Base-by-base conservation (phyloP, 1,140 invertebrate genomes). In the Adelges cooleyi region DNA sequence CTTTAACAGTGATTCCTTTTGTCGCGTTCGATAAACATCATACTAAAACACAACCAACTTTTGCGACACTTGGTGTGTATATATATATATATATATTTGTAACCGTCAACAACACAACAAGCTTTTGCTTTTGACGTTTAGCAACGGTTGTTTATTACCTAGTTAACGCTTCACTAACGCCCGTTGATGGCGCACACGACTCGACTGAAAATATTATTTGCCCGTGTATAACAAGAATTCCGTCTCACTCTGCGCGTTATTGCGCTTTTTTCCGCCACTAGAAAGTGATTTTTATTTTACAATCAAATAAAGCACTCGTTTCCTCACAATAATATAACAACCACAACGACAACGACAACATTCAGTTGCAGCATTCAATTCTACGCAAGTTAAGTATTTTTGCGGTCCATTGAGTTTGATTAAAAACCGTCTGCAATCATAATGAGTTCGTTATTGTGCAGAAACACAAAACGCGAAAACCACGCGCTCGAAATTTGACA, bases 91-190 rank as follows among this genome's bases (percentile, higher is more conserved):
- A n/a, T 33, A 33, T 11, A 6, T 6, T 59, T 59, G 44, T 59
- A 59, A 59, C 54, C 23, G 23, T 59, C 54, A 59, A 27, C 17
- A 23, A 42, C 54, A 59, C 20, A 46, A 59, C 23, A 59, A 36
- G 23, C 23, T 59, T 59, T 59, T 59, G 54, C 40, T 59, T 59
- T 59, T 59, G 54, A 59, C 40, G 40, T 59, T 46, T 23, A 27
- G 17, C 22, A 42, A 59, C 23, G 40, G 10, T 46, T 46, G 54
- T 59, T 59, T 59, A 59, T 59, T 59, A 59, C 54, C 40, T 59
- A 59, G 54, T 44, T 59, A 23, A 59, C 42, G 40, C 36, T 46
- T 46, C 23, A 59, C 54, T 27, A 27, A 56, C 22, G n/a, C 36
- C 40, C 36, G 20, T 18, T 22, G 29, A 38, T 8, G 53, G 18